Base-by-base conservation (phyloP, 2,888 invertebrate genomes). In the Magallana nippona region DNA sequence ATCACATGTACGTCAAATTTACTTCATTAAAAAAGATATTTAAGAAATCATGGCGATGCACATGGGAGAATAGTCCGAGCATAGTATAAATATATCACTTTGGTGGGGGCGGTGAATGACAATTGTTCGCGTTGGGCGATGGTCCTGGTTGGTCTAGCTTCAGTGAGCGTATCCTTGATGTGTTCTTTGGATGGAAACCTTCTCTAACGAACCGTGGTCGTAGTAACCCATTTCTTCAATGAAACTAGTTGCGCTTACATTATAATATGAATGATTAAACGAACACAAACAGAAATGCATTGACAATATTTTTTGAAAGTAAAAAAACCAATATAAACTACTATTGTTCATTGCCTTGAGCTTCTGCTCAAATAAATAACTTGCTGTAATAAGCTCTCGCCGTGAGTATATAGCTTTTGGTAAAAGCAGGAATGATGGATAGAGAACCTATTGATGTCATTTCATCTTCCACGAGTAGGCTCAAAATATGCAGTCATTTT, bases 91-190 rank as follows among this genome's bases (percentile, higher is more conserved):
- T 71, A 13, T 27, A 71, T 71, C 27, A 71, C 27, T 22, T 19
- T 27, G 10, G 32, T 22, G 13, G 27, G 19, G 22, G 71, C 71
- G 32, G 1, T 71, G 71, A 71, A 27, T 22, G 71, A 71, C 71
- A 71, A 71, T 22, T 71, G 27, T 22, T 32, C 79, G 56, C 57
- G 56, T 11, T 55, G 22, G 56, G 79, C 19, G 57, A 27, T 57
- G 57, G 57, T 56, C 27, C 22, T 57, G 79, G 79, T 79, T 79
- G 79, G 79, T 27, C 27, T n/a, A 22, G 79, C 79, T 55, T 79
- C 79, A 22, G 17, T 79, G 79, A 55, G 79, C 79, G 22, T 56
- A 57, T 27, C 22, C 71, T 22, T 71, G 22, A 71, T 71, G 71
- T 71, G 71, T 60, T 60, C 19, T 71, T 27, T 71, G 71, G 71